Base-by-base conservation (phyloP, 2,113 vertebrate species). In the Vulpes ferrilata region DNA sequence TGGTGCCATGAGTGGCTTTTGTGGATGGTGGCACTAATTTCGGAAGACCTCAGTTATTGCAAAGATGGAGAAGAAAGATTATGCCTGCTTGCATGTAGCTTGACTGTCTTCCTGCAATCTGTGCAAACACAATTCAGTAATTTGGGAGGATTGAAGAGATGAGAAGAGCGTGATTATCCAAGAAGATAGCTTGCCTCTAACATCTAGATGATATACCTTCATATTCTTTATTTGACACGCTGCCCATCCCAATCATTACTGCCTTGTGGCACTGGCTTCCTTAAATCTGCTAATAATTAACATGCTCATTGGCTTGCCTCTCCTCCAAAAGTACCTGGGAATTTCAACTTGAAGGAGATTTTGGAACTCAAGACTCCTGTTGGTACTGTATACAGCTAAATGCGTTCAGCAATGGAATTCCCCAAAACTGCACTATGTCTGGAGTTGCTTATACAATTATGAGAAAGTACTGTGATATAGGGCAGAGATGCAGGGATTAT, bases 231-330 rank as follows among this genome's bases (percentile, higher is more conserved):
- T 12, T 38, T 10, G 19, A 32, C 3, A 25, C 0, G 16, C 51
- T 1, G 10, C 0, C 43, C 2, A 27, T 12, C n/a, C 17, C 17
- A 6, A 1, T 23, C 11, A 25, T 8, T 13, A 15, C 2, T 7
- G 1, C 9, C 11, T 43, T 55, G 57, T 19, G 32, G 35, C 11
- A 48, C 5, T 1, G 10, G 15, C 11, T 38, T 71, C 25, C 53
- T 3, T 12, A 5, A 43, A 20, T 53, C n/a, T 32, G 71, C 15
- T 87, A 27, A 19, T 3, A 55, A 48, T 20, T 53, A 9, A 17
- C 23, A 11, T 7, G 3, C 19, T 2, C 2, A 12, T 25, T 25
- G 69, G 25, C 16, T 65, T 87, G 3, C 10, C 7, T 43, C 25
- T 76, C 60, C 7, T 88, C 20, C 32, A 25, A 90, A 82, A 93